phyloP scores from a whole-genome alignment of 2,888 invertebrate species.

The Sarcophaga subvicina region DNA sequence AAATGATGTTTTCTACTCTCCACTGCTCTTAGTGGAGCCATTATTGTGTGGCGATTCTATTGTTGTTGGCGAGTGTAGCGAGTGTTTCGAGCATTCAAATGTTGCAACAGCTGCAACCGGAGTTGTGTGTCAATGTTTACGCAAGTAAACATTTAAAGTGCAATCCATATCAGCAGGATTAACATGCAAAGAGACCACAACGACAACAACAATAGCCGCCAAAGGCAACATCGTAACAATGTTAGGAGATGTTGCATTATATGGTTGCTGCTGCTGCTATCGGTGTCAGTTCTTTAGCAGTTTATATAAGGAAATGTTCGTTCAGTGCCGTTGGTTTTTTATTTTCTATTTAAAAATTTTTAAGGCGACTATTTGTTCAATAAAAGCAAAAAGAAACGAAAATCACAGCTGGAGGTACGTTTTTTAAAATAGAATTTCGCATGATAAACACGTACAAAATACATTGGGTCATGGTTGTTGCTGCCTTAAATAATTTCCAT shows the following conservation, averaged over 20 bases:
- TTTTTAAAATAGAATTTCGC: neutral
- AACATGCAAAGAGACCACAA: neutral
- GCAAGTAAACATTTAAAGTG: constrained; percentile 14
- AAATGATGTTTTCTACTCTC: too few species aligned
- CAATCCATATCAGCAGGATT: neutral
- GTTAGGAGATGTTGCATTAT: neutral
- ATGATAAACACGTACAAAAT: constrained; percentile 8
- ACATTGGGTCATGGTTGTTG: neutral
- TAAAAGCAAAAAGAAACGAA: neutral
- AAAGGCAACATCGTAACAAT: neutral
- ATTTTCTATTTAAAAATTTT: too few species aligned
- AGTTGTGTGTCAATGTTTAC: neutral
- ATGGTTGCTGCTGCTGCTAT: neutral
- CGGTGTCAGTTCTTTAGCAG: too few species aligned
- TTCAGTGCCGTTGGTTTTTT: neutral
- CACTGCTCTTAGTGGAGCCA: too few species aligned
- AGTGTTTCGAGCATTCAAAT: too few species aligned
- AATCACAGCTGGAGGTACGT: neutral
- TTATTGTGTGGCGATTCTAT: too few species aligned
- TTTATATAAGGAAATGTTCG: neutral
- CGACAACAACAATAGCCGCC: too few species aligned
- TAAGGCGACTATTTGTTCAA: too few species aligned
- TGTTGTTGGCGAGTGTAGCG: too few species aligned
- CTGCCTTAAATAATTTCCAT: neutral
- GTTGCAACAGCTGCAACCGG: too few species aligned